A percentile compares a stretch with the other conserved stretches of the same genome.
Conservation (phyloP, 2,113 vertebrate species). For the Carettochelys insculpta region DNA sequence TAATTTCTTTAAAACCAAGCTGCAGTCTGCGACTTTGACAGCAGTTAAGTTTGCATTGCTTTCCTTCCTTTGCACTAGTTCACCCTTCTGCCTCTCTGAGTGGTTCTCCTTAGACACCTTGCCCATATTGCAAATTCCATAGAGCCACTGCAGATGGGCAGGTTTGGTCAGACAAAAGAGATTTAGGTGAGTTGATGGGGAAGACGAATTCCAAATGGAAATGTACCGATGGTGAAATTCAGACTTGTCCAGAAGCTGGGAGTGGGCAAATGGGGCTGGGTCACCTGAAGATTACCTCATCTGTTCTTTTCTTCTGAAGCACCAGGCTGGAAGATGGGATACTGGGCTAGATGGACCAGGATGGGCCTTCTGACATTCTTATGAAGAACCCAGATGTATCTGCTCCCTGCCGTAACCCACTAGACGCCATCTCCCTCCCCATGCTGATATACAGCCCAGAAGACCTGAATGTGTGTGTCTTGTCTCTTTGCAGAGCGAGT, state of each 20-base stretch:
- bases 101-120: fast-evolving
- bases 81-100: not conserved
- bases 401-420: too few relatives aligned
- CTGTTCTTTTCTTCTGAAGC: too few relatives aligned
- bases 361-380: too few relatives aligned
- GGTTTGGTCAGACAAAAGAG: not conserved
- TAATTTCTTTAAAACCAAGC: not conserved
- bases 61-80: fast-evolving
- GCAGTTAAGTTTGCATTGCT: not conserved
- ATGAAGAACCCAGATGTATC: too few relatives aligned
- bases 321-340: too few relatives aligned
- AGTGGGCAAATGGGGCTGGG: too few relatives aligned
- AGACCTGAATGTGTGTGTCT: too few relatives aligned
- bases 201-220: fast-evolving
- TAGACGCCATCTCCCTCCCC: too few relatives aligned
- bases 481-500: too few relatives aligned
- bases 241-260: not conserved
- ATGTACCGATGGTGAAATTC: not conserved
- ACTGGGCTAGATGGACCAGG: too few relatives aligned
- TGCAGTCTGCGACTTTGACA: not conserved
- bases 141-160: not conserved
- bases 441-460: too few relatives aligned
- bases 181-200: not conserved
- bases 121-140: fast-evolving
- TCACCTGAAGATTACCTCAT: too few relatives aligned